Percentiles rank a stretch among this genome's conserved stretches.
These are phyloP conservation scores for Steinernema scapterisci DNA, from an alignment of 2,888 invertebrate genomes.

Conservation along the genomic window DNA sequence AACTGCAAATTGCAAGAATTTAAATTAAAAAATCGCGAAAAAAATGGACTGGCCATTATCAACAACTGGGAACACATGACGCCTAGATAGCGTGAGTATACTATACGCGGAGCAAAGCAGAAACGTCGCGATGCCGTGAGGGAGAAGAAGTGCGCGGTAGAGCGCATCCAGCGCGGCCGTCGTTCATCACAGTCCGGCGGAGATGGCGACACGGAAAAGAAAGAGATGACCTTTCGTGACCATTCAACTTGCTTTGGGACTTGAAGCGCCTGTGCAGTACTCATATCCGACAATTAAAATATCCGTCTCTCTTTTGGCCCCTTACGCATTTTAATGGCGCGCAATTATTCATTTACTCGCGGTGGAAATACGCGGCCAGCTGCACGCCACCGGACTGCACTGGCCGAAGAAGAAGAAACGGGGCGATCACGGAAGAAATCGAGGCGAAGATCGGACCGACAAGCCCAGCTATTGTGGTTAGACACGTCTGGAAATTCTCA, in stretches of 20 bases:
- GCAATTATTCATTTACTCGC: constrained; percentile 24
- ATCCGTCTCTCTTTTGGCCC: background rate
- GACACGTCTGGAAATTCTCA: background rate
- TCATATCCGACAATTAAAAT: constrained; percentile 13
- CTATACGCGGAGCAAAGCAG: background rate
- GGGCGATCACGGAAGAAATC: background rate
- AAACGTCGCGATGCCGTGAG: background rate
- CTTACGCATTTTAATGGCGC: background rate
- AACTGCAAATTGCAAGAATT: too few relatives aligned
- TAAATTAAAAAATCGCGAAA: too few relatives aligned
- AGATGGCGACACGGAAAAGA: constrained; percentile 10
- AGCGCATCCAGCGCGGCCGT: constrained; percentile 8
- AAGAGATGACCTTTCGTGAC: constrained; percentile 21
- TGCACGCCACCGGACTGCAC: background rate
- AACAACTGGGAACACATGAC: background rate
- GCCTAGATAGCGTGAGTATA: background rate
- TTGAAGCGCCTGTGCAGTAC: background rate
- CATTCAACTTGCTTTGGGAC: background rate
- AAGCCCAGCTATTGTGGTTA: background rate
- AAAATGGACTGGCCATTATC: constrained; percentile 19
- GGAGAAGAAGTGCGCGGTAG: background rate
- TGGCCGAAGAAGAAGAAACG: background rate
- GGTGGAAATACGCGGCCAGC: background rate
- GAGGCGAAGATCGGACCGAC: background rate
- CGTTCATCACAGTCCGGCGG: constrained; percentile 8